Evolutionary conservation across 1,140 invertebrate genomes (phyloP).

Genomic region (Drosophila mayri): DNA sequence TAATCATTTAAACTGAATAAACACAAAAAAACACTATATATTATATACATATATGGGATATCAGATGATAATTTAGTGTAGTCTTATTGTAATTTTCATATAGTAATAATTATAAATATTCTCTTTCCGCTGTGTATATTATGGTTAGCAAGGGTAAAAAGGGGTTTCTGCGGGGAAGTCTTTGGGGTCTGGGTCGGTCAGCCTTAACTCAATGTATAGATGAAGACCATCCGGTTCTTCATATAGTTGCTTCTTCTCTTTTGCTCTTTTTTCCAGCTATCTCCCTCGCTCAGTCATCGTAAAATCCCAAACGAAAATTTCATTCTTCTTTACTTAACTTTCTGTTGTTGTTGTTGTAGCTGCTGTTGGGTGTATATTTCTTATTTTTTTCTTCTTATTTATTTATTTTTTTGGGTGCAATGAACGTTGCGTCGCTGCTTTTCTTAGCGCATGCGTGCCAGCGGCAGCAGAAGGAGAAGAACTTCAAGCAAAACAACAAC

Average conservation of each 20-base stretch:
- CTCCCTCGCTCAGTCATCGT: slow-evolving; percentile 29
- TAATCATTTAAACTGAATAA: too few species aligned
- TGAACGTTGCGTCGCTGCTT: slow-evolving; percentile 72
- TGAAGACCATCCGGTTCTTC: slow-evolving; percentile 72
- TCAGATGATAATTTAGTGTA: too few species aligned
- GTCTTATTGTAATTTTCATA: too few species aligned
- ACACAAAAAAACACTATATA: too few species aligned
- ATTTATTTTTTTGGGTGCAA: slow-evolving; percentile 71
- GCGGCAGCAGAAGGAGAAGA: slow-evolving; percentile 8
- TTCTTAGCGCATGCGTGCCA: slow-evolving; percentile 69
- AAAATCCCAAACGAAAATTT: slow-evolving; percentile 64
- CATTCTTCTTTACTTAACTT: slow-evolving; percentile 71
- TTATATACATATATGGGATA: too few species aligned
- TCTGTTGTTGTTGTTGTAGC: slow-evolving; percentile 23
- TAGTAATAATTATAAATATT: too few species aligned
- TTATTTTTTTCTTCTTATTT: slow-evolving; percentile 42
- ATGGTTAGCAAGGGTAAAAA: slow-evolving; percentile 2
- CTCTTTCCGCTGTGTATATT: slow-evolving; percentile 2
- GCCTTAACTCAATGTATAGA: slow-evolving; percentile 26
- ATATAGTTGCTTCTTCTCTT: slow-evolving; percentile 13
- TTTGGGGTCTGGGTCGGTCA: slow-evolving; percentile 47
- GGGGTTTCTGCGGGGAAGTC: slow-evolving; percentile 7
- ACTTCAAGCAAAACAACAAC: slow-evolving; percentile 22
- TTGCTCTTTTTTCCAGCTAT: neutral
- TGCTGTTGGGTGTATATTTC: slow-evolving; percentile 35